Evolutionary conservation across 2,888 invertebrate genomes (phyloP).

Genomic region (Apodemia duryi): DNA sequence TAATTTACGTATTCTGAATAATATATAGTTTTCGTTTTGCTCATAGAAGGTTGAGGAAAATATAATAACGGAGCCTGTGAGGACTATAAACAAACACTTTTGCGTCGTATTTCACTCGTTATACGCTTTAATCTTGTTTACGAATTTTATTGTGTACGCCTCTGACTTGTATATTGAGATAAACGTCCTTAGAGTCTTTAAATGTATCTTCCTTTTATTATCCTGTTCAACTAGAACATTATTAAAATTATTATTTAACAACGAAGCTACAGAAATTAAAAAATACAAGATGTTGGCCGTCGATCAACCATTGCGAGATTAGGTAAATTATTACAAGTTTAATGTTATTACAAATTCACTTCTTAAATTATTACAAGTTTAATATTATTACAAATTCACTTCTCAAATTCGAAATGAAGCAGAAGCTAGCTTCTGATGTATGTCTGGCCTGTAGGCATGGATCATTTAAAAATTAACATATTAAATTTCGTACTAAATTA

Average conservation of each 20-base stretch:
- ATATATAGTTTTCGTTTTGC: neutral
- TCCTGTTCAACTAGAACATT: neutral
- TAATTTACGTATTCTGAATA: neutral
- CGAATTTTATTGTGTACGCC: neutral
- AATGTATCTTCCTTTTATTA: neutral
- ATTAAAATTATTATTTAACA: neutral
- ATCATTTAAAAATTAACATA: too few relatives aligned
- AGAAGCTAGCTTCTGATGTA: too few relatives aligned
- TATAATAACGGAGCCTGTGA: neutral
- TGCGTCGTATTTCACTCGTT: neutral
- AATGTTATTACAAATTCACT: too few relatives aligned
- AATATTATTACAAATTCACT: too few relatives aligned
- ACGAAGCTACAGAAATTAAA: neutral
- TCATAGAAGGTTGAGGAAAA: neutral
- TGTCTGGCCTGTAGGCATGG: too few relatives aligned
- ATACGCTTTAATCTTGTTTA: neutral
- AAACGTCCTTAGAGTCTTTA: slow-evolving; percentile 1
- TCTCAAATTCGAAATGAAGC: too few relatives aligned
- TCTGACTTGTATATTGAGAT: slow-evolving; percentile 4
- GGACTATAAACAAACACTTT: neutral
- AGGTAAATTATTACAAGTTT: too few relatives aligned
- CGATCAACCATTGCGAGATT: too few relatives aligned
- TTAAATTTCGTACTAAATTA: too few relatives aligned
- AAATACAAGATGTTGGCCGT: too few relatives aligned
- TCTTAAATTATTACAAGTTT: too few relatives aligned